Evolutionary conservation across 2,888 invertebrate genomes (phyloP).

Genomic region (Drosophila recens): DNA sequence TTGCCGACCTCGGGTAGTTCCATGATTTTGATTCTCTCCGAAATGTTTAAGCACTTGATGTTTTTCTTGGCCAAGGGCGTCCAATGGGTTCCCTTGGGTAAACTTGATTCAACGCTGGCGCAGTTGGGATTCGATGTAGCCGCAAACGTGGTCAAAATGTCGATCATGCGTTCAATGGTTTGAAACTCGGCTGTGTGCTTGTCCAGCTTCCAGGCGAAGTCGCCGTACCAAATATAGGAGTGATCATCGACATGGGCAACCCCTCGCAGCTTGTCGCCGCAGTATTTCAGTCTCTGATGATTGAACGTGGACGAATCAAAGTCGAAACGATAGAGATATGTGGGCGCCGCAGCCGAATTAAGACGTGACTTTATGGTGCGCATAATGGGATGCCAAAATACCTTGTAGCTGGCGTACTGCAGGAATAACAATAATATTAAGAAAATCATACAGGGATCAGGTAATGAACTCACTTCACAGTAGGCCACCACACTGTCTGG

Average conservation of each 20-base stretch:
- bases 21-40: conserved; percentile 68
- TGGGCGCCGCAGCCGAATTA: conserved; percentile 61
- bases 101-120: conserved; percentile 21
- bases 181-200: conserved; percentile 78
- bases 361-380: conserved; percentile 73
- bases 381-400: conserved; percentile 83
- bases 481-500: conserved; percentile 79
- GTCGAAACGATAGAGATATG: conserved; percentile 84
- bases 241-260: conserved; percentile 84
- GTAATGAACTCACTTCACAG: conserved; percentile 70
- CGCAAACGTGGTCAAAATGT: conserved; percentile 82
- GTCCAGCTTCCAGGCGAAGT: conserved; percentile 75
- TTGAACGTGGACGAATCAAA: conserved; percentile 84
- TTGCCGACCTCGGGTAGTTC: conserved; percentile 81
- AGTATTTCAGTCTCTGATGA: conserved; percentile 79
- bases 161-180: conserved; percentile 83
- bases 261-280: conserved; percentile 78
- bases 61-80: conserved; percentile 54
- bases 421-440: conserved; percentile 8
- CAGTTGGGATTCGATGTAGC: conserved; percentile 81
- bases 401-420: conserved; percentile 82
- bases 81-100: conserved; percentile 50
- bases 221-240: conserved; percentile 83
- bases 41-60: conserved; percentile 79
- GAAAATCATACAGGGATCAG: background rate